Base-by-base conservation (phyloP, 64 coral and sea anemone genomes). In the Cladopsammia gracilis region DNA sequence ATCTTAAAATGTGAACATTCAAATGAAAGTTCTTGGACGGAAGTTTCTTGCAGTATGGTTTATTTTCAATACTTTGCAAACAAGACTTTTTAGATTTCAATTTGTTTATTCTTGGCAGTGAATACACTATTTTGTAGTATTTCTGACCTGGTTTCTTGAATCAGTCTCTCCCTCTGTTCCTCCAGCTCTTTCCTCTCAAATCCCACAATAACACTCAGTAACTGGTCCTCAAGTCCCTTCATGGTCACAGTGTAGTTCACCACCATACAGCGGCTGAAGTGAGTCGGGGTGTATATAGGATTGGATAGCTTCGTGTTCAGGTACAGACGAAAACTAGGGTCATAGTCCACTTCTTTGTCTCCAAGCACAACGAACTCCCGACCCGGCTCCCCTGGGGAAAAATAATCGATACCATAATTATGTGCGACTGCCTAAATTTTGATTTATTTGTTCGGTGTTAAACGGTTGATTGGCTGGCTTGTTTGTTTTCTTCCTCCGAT, bases 301-400 rank as follows among this genome's bases (percentile, higher is more conserved):
- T 98, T 98, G n/a, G 96, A 98, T 26, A 98, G 93, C 73, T 98
- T 98, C 1, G 96, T 98, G 89, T 98, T 98, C n/a, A 98, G 89
- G 77, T 98, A 98, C 89, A 98, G 47, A n/a, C 96, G 93, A 54
- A 98, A 98, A 68, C 91, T 95, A 1, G 96, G 93, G 66, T 98
- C 96, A 92, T 98, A 98, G 67, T 98, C 96, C 61, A 98, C 96
- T 89, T 98, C 96, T 52, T 98, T 98, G 71, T 98, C 96, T 54
- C 96, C 96, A 13, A 98, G 78, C 11, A 98, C 47, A 25, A 98
- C 96, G 48, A 98, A 98, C 84, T 98, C 96, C 6, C 96, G 91
- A 73, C 96, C 96, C 3, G 96, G 96, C 70, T 98, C 96, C 48
- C 96, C 96, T 92, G 69, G 6, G 24, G 14, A 72, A 44, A 49